These are phyloP conservation scores for Pseudochromis fuscus DNA, from an alignment of 2,797 vertebrate species.

Conservation along the genomic window DNA sequence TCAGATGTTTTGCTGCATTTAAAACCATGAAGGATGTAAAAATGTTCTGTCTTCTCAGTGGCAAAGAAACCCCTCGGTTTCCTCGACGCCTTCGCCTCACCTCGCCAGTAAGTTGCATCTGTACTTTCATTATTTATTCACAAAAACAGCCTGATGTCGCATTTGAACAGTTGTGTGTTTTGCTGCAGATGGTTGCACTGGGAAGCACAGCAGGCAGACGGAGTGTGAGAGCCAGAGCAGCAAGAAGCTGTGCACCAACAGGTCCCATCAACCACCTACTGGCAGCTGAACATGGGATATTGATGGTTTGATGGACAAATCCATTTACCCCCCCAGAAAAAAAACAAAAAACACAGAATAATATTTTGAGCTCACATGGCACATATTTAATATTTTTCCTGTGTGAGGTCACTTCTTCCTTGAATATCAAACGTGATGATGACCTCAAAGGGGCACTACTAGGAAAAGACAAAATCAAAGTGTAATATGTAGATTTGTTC, in stretches of 20 bases:
- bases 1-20: not conserved
- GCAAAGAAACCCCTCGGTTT: constrained; percentile 82
- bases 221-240: constrained; percentile 52
- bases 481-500: not conserved
- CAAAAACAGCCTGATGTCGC: not conserved
- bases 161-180: not conserved
- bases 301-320: not conserved
- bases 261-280: not conserved
- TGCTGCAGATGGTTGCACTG: constrained; percentile 77
- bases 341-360: not conserved
- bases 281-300: constrained; percentile 27
- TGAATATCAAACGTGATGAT: not conserved
- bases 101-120: constrained; percentile 72
- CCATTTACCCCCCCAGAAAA: not conserved
- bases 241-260: constrained; percentile 75
- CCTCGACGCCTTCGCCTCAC: constrained; percentile 22
- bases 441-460: constrained; percentile 4
- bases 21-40: too few relatives aligned
- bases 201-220: constrained; percentile 71
- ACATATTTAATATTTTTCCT: constrained; percentile 14
- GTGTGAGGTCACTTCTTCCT: not conserved
- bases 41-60: constrained; percentile 87
- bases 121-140: not conserved
- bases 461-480: not conserved
- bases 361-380: not conserved